Evolutionary conservation across 1,140 invertebrate species (phyloP).

Genomic region (Amyelois transitella): DNA sequence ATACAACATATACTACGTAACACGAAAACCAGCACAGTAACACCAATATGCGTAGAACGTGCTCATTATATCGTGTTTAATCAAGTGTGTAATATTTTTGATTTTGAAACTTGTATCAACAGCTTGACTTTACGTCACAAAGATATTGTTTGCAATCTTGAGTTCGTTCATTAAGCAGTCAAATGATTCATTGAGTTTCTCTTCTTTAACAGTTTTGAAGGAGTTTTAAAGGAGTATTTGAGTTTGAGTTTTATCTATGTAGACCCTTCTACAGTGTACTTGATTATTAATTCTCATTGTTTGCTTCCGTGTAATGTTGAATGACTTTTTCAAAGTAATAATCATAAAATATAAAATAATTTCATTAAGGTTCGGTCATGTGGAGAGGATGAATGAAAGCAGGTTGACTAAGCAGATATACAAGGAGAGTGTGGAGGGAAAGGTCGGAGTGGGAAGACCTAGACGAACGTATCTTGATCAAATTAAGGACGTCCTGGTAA

Average conservation of each 20-base stretch:
- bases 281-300: too few species aligned
- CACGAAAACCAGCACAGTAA: not conserved
- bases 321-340: too few species aligned
- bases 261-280: not conserved
- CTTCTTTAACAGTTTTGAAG: not conserved
- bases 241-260: not conserved
- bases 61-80: not conserved
- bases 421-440: too few species aligned
- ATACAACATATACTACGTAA: not conserved
- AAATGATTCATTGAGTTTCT: not conserved
- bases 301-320: too few species aligned
- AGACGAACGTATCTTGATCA: too few species aligned
- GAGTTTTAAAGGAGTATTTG: too few species aligned
- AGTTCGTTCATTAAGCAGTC: not conserved
- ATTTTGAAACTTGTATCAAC: not conserved
- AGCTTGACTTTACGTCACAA: not conserved
- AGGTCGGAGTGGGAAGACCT: too few species aligned
- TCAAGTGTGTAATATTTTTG: not conserved
- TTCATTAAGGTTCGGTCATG: too few species aligned
- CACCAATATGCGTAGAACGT: not conserved
- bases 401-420: too few species aligned
- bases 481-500: too few species aligned
- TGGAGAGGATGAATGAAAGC: too few species aligned
- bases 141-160: not conserved
- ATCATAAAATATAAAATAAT: too few species aligned